phyloP scores from a whole-genome alignment of 2,113 vertebrate species.

The Strix uralensis region DNA sequence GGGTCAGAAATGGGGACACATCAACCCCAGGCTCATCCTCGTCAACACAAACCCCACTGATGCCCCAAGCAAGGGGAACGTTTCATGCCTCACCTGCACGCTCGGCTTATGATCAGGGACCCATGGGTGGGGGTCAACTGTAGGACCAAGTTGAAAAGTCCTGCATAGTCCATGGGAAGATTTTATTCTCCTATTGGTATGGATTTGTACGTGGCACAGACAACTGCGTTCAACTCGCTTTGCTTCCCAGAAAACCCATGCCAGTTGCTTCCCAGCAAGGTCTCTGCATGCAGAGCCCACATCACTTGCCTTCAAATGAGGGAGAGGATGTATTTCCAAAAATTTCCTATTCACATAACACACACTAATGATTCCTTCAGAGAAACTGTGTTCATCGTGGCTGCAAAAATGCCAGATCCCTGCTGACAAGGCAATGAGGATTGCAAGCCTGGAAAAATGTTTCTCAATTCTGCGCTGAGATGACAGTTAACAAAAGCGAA shows the following conservation, averaged over 20 bases:
- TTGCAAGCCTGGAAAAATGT: not conserved
- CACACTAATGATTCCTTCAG: not conserved
- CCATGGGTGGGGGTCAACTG: too few species aligned
- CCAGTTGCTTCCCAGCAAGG: not conserved
- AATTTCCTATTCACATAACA: not conserved
- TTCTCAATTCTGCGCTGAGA: not conserved
- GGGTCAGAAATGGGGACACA: not conserved
- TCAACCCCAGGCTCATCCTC: not conserved
- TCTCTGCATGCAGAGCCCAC: not conserved
- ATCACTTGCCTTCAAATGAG: not conserved
- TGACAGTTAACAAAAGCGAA: not conserved
- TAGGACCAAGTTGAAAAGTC: not conserved
- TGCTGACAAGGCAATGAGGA: not conserved
- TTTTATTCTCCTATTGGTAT: not conserved
- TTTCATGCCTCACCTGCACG: not conserved
- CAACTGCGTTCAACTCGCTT: not conserved
- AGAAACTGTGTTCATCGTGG: not conserved
- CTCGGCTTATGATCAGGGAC: not conserved
- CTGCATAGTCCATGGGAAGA: not conserved
- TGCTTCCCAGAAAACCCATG: not conserved
- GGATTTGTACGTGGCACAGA: rapidly evolving
- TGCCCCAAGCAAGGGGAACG: rapidly evolving
- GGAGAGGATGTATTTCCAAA: not conserved
- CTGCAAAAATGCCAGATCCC: not conserved
- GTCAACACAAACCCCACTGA: not conserved